phyloP scores from a whole-genome alignment of 2,113 vertebrate species.

The Antigone vipio region DNA sequence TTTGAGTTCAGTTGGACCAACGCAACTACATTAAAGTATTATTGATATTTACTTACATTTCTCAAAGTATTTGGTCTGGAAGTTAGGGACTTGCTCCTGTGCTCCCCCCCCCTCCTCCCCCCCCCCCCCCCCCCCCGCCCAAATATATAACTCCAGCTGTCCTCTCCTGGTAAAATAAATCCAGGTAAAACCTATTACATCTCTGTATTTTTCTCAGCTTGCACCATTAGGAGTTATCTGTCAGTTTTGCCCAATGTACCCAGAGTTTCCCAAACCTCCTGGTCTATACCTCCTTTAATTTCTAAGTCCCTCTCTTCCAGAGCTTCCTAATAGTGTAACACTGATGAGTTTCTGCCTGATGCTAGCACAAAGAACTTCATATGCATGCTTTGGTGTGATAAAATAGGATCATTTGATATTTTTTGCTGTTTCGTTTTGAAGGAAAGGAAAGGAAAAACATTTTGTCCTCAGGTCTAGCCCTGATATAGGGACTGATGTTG shows the following conservation, averaged over 20 bases:
- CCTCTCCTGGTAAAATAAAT: neutral
- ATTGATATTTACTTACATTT: neutral
- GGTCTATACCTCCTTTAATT: neutral
- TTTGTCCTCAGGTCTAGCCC: neutral
- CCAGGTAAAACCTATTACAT: neutral
- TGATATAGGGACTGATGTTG: neutral
- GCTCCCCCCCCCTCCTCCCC: too few species aligned
- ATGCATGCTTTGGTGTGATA: neutral
- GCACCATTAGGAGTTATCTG: neutral
- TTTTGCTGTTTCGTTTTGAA: neutral
- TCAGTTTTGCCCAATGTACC: neutral
- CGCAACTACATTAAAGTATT: neutral
- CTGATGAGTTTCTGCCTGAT: neutral
- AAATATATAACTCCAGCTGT: neutral
- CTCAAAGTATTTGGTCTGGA: neutral
- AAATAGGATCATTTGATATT: neutral
- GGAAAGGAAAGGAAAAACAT: neutral
- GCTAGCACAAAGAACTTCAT: neutral
- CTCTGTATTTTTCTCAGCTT: neutral
- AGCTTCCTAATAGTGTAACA: neutral
- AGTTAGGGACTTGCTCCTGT: neutral
- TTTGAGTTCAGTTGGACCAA: neutral
- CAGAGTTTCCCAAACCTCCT: neutral
- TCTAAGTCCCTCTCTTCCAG: neutral
- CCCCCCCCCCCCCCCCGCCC: too few species aligned